Evolutionary conservation across 1,140 invertebrate genomes (phyloP).

Genomic region (Thalassaphorura encarpata): DNA sequence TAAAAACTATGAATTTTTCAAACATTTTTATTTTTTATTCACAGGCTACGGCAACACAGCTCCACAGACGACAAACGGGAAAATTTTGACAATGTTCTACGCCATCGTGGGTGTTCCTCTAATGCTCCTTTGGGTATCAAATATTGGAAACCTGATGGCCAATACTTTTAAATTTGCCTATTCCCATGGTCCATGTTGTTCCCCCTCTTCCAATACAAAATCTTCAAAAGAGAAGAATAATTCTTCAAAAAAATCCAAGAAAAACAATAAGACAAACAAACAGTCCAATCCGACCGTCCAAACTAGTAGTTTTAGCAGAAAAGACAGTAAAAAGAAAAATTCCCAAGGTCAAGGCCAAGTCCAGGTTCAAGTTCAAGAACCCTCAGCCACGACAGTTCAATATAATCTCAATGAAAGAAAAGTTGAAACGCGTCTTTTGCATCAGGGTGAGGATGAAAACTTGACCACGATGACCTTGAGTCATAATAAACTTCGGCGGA

Average conservation of each 20-base stretch:
- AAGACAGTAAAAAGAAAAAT: not conserved
- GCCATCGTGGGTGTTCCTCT: conserved; percentile 72
- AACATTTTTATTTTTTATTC: conserved; percentile 33
- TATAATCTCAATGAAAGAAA: conserved; percentile 33
- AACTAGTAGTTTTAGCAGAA: conserved; percentile 1
- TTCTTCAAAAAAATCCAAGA: conserved; percentile 10
- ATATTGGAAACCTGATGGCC: conserved; percentile 69
- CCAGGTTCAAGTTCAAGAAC: conserved; percentile 5
- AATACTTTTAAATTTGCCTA: conserved; percentile 59
- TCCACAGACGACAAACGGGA: conserved; percentile 63
- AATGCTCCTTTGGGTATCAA: conserved; percentile 75
- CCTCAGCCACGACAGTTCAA: conserved; percentile 23
- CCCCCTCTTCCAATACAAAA: not conserved
- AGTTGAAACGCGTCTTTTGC: conserved; percentile 23
- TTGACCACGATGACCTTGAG: conserved; percentile 31
- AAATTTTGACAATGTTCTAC: conserved; percentile 76
- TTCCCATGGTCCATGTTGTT: conserved; percentile 49
- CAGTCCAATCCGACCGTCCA: not conserved
- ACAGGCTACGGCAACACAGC: conserved; percentile 67
- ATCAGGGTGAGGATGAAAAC: conserved; percentile 34
- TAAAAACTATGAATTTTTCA: no score
- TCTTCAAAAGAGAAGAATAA: conserved; percentile 8
- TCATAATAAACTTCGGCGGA: not conserved
- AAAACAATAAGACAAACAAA: conserved; percentile 1
- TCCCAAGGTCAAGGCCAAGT: not conserved